These are phyloP conservation scores for Anoplopoma fimbria DNA, from an alignment of 2,113 vertebrate genomes.

Conservation along the genomic window DNA sequence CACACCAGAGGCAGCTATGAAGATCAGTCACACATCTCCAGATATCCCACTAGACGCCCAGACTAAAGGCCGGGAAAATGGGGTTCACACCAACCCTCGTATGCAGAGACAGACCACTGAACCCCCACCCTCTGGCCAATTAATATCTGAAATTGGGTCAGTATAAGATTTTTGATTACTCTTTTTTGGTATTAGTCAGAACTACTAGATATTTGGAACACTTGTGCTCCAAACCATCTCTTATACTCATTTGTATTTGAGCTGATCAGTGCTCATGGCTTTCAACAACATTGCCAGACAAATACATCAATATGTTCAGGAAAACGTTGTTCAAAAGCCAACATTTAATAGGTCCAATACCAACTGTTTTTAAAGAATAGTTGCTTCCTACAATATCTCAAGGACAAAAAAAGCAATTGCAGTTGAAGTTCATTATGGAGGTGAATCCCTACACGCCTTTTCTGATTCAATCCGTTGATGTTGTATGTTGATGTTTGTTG, in stretches of 20 bases:
- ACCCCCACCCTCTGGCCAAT: constrained; percentile 88
- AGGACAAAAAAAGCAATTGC: not conserved
- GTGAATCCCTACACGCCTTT: not conserved
- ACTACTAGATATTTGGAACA: not conserved
- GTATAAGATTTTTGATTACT: constrained; percentile 28
- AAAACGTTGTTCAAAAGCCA: not conserved
- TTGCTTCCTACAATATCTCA: not conserved
- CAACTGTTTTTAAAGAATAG: not conserved
- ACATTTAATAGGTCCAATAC: not conserved
- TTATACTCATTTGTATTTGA: not conserved
- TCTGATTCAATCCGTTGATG: not conserved
- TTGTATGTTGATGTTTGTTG: not conserved
- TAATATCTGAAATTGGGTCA: constrained; percentile 79
- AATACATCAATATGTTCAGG: constrained; percentile 1
- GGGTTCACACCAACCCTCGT: constrained; percentile 85
- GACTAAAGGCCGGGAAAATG: constrained; percentile 87
- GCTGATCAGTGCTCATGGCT: not conserved
- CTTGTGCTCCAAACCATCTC: not conserved
- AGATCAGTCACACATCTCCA: constrained; percentile 98
- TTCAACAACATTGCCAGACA: not conserved
- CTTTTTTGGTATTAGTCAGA: not conserved
- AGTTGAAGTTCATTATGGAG: not conserved
- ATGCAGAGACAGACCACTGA: constrained; percentile 94
- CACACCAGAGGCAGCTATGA: constrained; percentile 92
- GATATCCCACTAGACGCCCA: constrained; percentile 92